These are phyloP conservation scores for Epiblema foenella DNA, from an alignment of 2,888 invertebrate genomes.

Conservation along the genomic window DNA sequence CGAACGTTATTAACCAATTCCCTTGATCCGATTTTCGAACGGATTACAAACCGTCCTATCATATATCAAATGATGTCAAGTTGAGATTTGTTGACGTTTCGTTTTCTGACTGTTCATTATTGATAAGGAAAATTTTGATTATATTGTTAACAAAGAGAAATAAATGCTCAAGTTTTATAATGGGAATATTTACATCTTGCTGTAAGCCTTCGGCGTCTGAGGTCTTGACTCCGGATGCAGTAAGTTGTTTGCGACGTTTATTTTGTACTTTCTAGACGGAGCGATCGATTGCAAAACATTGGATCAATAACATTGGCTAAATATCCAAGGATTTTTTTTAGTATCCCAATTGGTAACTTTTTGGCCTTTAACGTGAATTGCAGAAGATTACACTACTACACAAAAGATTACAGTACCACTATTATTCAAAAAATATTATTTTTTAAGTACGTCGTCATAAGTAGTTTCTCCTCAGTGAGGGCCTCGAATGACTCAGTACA, in stretches of 20 bases:
- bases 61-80: constrained; percentile 38
- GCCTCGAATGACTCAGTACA: constrained; percentile 15
- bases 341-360: not conserved
- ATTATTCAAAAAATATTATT: not conserved
- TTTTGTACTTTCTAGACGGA: constrained; percentile 21
- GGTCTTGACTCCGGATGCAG: constrained; percentile 84
- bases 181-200: constrained; percentile 83
- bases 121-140: constrained; percentile 38
- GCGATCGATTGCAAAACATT: constrained; percentile 35
- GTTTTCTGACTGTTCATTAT: constrained; percentile 3
- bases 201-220: constrained; percentile 84
- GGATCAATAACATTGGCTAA: constrained; percentile 23
- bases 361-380: not conserved
- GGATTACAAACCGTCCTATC: constrained; percentile 32
- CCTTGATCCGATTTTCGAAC: constrained; percentile 44
- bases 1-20: constrained; percentile 3
- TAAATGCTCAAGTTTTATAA: constrained; percentile 52
- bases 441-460: constrained; percentile 6
- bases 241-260: constrained; percentile 63
- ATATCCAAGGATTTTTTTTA: not conserved
- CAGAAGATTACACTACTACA: not conserved
- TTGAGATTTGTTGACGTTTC: constrained; percentile 45
- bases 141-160: constrained; percentile 10
- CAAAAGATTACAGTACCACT: not conserved
- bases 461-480: not conserved